Conservation (phyloP, 23 tunicate species). For the Ascidia mentula region DNA sequence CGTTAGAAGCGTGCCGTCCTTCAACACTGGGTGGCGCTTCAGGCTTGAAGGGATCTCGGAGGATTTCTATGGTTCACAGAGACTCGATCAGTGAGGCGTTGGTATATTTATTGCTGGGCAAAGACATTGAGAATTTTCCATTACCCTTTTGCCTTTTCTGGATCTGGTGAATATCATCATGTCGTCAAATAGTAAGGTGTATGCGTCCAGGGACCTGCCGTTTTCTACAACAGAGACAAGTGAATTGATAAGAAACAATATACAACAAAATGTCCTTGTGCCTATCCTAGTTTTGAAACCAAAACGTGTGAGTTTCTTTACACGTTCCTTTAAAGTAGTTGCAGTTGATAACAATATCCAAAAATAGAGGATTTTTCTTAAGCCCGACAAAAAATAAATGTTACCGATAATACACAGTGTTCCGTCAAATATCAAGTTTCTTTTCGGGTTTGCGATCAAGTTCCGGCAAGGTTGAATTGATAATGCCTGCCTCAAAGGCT, state of each 20-base stretch:
- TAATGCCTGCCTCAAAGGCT: conserved; percentile 42
- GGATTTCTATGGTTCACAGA: conserved; percentile 29
- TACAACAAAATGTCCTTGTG: no score
- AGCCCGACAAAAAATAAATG: no score
- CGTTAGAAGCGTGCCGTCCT: conserved; percentile 58
- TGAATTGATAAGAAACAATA: no score
- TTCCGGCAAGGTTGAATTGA: conserved; percentile 48
- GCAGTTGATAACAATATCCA: no score
- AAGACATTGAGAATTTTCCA: neutral
- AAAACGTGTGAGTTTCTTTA: no score
- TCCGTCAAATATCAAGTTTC: conserved; percentile 55
- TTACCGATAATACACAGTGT: conserved; percentile 52
- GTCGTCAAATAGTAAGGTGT: conserved; percentile 66
- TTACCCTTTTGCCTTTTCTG: conserved; percentile 63
- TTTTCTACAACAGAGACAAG: conserved; percentile 61
- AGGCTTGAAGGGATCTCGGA: conserved; percentile 65
- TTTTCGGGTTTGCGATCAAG: conserved; percentile 42
- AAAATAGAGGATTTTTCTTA: no score
- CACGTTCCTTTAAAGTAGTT: no score
- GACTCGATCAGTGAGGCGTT: neutral
- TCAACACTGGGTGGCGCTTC: conserved; percentile 48
- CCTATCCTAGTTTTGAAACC: no score
- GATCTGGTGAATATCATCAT: conserved; percentile 52
- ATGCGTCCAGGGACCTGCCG: conserved; percentile 45
- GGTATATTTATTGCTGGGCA: neutral